Evolutionary conservation across 2,797 vertebrate genomes (phyloP).

Genomic region (Crax fasciolata): DNA sequence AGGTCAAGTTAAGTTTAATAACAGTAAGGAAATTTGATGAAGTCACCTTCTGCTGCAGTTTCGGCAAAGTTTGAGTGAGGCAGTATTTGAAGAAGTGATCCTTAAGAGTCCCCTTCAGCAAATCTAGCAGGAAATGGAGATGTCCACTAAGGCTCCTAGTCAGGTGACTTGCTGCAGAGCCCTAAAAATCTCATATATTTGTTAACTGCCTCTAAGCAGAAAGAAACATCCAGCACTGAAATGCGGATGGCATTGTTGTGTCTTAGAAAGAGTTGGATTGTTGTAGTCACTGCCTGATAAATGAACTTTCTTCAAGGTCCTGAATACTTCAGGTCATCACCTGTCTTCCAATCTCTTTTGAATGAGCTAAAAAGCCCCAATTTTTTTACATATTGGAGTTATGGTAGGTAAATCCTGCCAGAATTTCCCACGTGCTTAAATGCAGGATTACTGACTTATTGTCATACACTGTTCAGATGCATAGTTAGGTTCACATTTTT

Average conservation of each 20-base stretch:
- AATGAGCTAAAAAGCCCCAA: background rate
- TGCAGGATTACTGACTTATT: background rate
- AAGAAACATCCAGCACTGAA: background rate
- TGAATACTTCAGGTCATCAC: background rate
- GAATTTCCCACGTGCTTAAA: background rate
- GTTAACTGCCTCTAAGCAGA: background rate
- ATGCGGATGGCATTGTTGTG: background rate
- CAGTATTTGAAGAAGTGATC: background rate
- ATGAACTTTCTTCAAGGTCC: background rate
- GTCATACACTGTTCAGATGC: background rate
- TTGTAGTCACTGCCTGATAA: background rate
- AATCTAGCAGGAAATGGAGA: background rate
- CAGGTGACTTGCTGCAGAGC: background rate
- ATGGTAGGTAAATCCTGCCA: background rate
- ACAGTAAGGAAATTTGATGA: background rate
- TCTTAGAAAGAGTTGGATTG: background rate
- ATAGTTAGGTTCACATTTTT: background rate
- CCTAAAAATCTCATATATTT: background rate
- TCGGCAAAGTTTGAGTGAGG: background rate
- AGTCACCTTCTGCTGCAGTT: background rate
- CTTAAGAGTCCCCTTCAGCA: background rate
- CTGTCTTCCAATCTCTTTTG: background rate
- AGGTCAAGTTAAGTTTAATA: slow-evolving; percentile 13
- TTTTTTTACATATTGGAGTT: background rate
- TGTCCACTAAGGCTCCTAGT: background rate